Evolutionary conservation across 2,888 invertebrate genomes (phyloP).

Genomic region (Tineola bisselliella): DNA sequence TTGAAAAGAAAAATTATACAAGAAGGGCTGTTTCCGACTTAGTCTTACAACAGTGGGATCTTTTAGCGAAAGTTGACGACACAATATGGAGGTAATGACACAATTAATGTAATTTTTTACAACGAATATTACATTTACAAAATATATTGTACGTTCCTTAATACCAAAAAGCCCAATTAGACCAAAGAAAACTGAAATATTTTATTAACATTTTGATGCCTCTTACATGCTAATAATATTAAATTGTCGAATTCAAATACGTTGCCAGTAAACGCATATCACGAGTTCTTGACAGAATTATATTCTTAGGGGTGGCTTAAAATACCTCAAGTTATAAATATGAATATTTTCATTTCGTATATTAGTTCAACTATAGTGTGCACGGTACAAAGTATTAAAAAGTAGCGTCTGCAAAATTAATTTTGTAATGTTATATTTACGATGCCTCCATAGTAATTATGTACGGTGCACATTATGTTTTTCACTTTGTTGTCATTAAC

Average conservation of each 20-base stretch:
- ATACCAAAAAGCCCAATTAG: no score
- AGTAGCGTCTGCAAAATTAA: background rate
- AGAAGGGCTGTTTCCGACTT: background rate
- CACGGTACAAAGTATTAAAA: background rate
- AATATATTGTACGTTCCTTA: no score
- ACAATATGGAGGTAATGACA: background rate
- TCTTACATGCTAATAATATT: no score
- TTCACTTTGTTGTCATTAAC: conserved; percentile 1
- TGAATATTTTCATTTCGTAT: no score
- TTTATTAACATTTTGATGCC: no score
- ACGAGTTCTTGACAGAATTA: background rate
- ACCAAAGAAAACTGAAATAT: no score
- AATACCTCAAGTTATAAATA: background rate
- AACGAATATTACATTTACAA: background rate
- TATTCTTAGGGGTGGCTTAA: conserved; percentile 1
- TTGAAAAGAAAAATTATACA: background rate
- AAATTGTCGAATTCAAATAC: no score
- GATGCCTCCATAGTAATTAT: background rate
- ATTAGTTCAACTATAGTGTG: no score
- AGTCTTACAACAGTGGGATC: background rate
- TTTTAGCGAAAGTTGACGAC: background rate
- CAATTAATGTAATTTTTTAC: background rate
- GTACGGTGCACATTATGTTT: background rate
- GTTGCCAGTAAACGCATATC: background rate
- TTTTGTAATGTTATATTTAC: background rate